Evolutionary conservation across 35 echinoderm and acorn worm species (phyloP), one percentile per base, ranked within the genome.

Genomic region (Apostichopus parvimensis): DNA sequence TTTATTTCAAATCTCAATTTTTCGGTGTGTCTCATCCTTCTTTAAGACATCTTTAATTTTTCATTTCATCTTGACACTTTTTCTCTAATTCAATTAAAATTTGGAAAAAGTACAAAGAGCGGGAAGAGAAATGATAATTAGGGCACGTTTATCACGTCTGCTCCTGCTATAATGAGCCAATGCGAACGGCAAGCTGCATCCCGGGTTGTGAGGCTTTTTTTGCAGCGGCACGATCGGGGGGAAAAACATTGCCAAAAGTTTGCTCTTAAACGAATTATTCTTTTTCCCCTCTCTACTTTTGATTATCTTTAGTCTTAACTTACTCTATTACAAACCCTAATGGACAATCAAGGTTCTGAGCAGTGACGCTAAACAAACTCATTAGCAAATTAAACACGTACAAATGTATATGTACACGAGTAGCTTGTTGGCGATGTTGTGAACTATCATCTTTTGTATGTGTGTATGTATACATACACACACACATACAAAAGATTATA

Each of bases 331-430:
- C 81, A 84, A 22, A 12, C 56, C 71, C 81, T 84, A 84, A 84
- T 84, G 56, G 81, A 84, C 54, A 84, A 84, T 84, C 81, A 84
- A 84, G 81, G 14, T 58, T 84, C 81, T 58, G n/a, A 1, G 57
- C 14, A 23, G 53, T 20, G 57, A 59, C 81, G 81, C 81, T 84
- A 84, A 84, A 84, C 81, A 84, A 84, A 84, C 81, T 84, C 81
- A 84, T 84, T 84, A 58, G 81, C 54, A 84, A 84, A 84, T 84
- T 84, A 84, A 17, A 84, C 81, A 84, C 81, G 81, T 84, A 59
- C 81, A 56, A 84, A 84, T 84, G 57, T 84, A 84, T 84, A 22
- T 84, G 57, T 59, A 22, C 17, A n/a, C 54, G 55, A 59, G 81
- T 9, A 84, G 57, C 81, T 84, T 84, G 18, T 68, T 45, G 17